Base-by-base conservation (phyloP, 2,797 vertebrate genomes). In the Lacerta viridis region DNA sequence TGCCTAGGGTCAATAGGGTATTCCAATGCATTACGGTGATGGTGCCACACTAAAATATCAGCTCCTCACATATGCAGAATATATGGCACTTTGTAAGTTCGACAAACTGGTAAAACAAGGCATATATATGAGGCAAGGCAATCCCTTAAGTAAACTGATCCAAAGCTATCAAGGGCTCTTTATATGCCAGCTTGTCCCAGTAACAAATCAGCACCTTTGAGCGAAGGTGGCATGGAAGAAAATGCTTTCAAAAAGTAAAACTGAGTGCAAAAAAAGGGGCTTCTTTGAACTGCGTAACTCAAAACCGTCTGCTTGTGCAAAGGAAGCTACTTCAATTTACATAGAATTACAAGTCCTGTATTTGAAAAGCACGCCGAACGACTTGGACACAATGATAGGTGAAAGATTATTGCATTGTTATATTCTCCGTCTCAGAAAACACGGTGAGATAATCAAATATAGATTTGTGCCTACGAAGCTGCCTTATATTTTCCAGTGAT, bases 381-480 rank as follows among this genome's bases (percentile, higher is more conserved):
- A 74, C 46, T 59, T n/a, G 36, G 29, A 75, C 6, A 84, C 1
- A 29, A 20, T 33, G 39, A 27, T 29, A 1, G 46, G 55, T 82
- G 55, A 88, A 90, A 89, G 29, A 88, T 87, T 74, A 87, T 36
- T 80, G 64, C 13, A 55, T 81, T 80, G 74, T 87, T 1, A 64
- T 59, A 84, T 10, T 87, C 3, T 78, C 11, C 0, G 2, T 41
- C 71, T 86, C 74, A 80, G 17, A 85, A 55, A 87, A 78, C 86
- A 50, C 86, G 20, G 61, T 0, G 0, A 90, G 46, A 87, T 23
- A 88, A 92, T 86, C 1, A 90, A 85, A 68, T 72, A 90, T 0
- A 69, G 90, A 85, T 90, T 93, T 92, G 87, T 83, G 80, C 36
- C 90, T 89, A 0, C 89, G 93, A 86, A 94, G 80, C 25, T 8